Conservation (phyloP, 2,797 vertebrate species). For the Dallia pectoralis region DNA sequence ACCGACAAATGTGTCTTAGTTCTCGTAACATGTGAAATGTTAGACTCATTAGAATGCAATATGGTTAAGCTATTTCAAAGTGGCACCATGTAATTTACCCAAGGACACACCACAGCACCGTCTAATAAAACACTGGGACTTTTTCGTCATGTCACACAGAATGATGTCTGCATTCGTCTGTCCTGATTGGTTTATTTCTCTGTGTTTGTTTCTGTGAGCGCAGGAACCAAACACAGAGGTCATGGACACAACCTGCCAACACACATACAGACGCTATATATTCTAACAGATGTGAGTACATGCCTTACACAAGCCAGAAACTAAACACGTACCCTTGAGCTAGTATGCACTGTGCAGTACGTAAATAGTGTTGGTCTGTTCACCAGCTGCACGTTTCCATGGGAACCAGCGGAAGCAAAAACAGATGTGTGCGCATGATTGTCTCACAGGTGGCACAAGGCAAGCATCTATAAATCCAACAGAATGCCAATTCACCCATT, state of each 20-base stretch:
- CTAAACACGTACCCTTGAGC: neutral
- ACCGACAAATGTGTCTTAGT: neutral
- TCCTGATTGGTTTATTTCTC: constrained; percentile 60
- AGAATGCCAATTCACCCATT: constrained; percentile 40
- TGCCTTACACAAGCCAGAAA: neutral
- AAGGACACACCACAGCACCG: neutral
- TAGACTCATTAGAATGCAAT: neutral
- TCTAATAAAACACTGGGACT: neutral
- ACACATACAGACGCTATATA: constrained; percentile 31
- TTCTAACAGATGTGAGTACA: constrained; percentile 21
- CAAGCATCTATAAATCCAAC: constrained; percentile 43
- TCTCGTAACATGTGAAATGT: neutral
- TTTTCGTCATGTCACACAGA: constrained; percentile 31
- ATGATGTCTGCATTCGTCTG: constrained; percentile 46
- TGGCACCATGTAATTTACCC: neutral
- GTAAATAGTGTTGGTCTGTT: constrained; percentile 51
- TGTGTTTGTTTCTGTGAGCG: constrained; percentile 60
- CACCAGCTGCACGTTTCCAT: constrained; percentile 73
- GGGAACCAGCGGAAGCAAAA: constrained; percentile 70
- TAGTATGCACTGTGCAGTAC: neutral
- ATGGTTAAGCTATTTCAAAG: neutral
- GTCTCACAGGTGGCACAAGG: constrained; percentile 49
- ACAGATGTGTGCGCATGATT: constrained; percentile 29
- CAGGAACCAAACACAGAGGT: constrained; percentile 57
- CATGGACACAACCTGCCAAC: constrained; percentile 31